A percentile compares a stretch with the other conserved stretches of the same genome.
Evolutionary conservation across 2,113 vertebrate species (phyloP).

Genomic region (Nerophis ophidion): DNA sequence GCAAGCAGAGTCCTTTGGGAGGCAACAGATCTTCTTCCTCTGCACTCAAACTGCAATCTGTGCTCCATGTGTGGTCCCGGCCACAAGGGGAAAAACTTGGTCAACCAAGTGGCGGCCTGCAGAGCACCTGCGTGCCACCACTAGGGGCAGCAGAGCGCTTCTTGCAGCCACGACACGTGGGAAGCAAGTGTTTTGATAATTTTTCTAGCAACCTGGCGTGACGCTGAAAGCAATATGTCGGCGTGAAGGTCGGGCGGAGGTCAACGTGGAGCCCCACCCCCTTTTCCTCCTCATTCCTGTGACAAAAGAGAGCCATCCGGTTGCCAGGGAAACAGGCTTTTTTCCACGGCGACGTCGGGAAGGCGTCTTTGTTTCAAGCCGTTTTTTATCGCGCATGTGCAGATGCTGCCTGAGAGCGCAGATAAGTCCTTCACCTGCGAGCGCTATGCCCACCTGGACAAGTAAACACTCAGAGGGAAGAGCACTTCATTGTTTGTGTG

Average conservation of each 20-base stretch:
- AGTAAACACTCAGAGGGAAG: constrained; percentile 45
- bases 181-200: background rate
- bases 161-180: background rate
- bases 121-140: constrained; percentile 19
- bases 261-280: constrained; percentile 44
- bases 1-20: constrained; percentile 51
- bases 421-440: constrained; percentile 47
- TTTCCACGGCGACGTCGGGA: constrained; percentile 49
- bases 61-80: constrained; percentile 63
- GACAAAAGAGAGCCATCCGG: constrained; percentile 66
- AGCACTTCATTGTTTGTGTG: constrained; percentile 50
- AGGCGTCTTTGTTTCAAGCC: constrained; percentile 57
- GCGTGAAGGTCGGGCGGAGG: constrained; percentile 64
- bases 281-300: constrained; percentile 49
- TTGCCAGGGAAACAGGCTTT: constrained; percentile 69
- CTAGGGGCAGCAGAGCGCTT: constrained; percentile 43
- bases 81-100: constrained; percentile 51
- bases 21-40: constrained; percentile 37
- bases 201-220: constrained; percentile 7
- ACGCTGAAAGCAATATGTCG: constrained; percentile 47
- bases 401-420: constrained; percentile 58
- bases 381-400: constrained; percentile 53
- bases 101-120: constrained; percentile 46
- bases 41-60: constrained; percentile 48
- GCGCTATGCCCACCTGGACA: constrained; percentile 28